Evolutionary conservation across 2,888 invertebrate species (phyloP).

Genomic region (Xestia xanthographa): DNA sequence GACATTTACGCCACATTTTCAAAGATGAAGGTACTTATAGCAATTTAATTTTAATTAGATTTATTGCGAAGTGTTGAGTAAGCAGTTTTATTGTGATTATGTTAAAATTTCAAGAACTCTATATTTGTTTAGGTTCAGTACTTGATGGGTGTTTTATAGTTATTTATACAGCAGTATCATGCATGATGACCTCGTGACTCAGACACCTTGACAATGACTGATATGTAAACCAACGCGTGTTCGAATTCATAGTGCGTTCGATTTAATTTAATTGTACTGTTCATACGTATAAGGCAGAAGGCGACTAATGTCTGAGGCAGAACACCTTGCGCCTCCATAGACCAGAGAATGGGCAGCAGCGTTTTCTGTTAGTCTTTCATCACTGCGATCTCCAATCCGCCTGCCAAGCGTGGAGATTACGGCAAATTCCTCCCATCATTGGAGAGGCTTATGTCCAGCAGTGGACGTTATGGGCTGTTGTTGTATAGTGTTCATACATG

Average conservation of each 20-base stretch:
- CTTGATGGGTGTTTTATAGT: conserved; percentile 70
- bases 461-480: too few species aligned
- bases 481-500: not conserved
- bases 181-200: conserved; percentile 73
- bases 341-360: too few species aligned
- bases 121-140: conserved; percentile 68
- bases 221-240: conserved; percentile 66
- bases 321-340: too few species aligned
- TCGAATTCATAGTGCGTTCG: conserved; percentile 72
- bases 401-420: too few species aligned
- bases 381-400: too few species aligned
- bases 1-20: conserved; percentile 23
- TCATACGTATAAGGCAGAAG: too few species aligned
- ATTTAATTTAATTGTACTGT: conserved; percentile 6
- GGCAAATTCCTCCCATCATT: too few species aligned
- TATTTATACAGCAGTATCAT: conserved; percentile 64
- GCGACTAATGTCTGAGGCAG: too few species aligned
- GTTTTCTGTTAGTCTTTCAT: too few species aligned
- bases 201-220: conserved; percentile 71
- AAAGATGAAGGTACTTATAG: not conserved
- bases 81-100: conserved; percentile 32
- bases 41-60: conserved; percentile 26
- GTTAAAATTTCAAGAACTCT: conserved; percentile 63
- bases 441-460: too few species aligned
- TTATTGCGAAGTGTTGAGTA: conserved; percentile 41